phyloP scores from a whole-genome alignment of 2,888 invertebrate species.

The Lasioglossum oenotherae region DNA sequence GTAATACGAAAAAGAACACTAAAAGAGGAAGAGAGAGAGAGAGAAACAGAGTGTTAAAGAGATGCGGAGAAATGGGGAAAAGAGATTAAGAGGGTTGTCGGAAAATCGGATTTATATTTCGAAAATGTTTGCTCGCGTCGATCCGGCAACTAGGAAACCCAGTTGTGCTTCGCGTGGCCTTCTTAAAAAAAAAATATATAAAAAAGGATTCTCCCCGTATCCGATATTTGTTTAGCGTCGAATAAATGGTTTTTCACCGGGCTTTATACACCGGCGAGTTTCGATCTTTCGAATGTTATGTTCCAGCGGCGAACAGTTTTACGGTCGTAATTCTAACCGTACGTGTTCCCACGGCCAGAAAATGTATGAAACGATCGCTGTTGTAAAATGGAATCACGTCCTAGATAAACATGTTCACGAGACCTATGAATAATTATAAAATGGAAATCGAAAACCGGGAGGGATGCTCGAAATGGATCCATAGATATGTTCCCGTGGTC shows the following conservation, averaged over 20 bases:
- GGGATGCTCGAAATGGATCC: not conserved
- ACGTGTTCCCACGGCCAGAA: constrained; percentile 14
- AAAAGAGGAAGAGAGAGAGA: not conserved
- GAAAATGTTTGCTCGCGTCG: constrained; percentile 22
- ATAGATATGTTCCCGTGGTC: not conserved
- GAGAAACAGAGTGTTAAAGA: not conserved
- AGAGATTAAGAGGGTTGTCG: not conserved
- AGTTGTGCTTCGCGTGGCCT: not conserved
- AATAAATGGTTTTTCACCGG: constrained; percentile 15
- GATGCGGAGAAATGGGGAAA: not conserved
- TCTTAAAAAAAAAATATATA: constrained; percentile 19
- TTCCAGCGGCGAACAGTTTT: constrained; percentile 19
- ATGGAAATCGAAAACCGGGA: not conserved
- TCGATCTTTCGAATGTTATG: constrained; percentile 25
- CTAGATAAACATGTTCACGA: constrained; percentile 14
- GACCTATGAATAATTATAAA: constrained; percentile 18
- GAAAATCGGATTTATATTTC: constrained; percentile 29
- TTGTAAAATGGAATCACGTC: constrained; percentile 22
- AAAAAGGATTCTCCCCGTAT: not conserved
- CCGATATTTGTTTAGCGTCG: constrained; percentile 34
- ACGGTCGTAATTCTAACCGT: not conserved
- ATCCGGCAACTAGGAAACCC: constrained; percentile 23
- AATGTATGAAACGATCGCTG: constrained; percentile 23
- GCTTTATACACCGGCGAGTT: not conserved
- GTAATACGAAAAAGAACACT: not conserved